A percentile compares a stretch with the other conserved stretches of the same genome.
phyloP scores from a whole-genome alignment of 2,113 vertebrate species.

The Alaudala cheleensis region DNA sequence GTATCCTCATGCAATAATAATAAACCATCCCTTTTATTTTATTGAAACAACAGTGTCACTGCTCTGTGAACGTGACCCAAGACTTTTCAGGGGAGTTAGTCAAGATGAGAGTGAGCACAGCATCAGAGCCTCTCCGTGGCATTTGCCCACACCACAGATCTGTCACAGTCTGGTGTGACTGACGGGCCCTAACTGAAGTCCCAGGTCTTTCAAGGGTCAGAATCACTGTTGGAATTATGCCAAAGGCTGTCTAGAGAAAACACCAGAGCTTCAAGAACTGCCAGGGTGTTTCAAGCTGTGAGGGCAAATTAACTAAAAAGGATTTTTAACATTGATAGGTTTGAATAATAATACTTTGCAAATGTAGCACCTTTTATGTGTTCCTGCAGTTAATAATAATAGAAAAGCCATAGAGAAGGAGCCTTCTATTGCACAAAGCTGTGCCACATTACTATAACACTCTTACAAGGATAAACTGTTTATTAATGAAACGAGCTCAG shows the following conservation, averaged over 20 bases:
- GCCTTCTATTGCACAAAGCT: constrained; percentile 10
- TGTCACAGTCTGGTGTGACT: neutral
- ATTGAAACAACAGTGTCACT: neutral
- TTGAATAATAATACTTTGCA: constrained; percentile 30
- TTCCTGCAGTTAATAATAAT: neutral
- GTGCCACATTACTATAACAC: neutral
- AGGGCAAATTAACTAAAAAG: constrained; percentile 32
- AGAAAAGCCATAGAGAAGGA: constrained; percentile 15
- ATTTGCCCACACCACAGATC: neutral
- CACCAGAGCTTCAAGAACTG: neutral
- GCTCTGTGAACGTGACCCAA: neutral
- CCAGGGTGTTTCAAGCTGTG: constrained; percentile 16
- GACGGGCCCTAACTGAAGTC: neutral
- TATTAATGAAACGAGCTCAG: neutral
- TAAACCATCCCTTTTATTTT: neutral
- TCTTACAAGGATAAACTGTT: neutral
- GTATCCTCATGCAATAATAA: neutral
- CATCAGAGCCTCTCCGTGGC: neutral
- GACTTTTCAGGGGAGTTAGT: neutral
- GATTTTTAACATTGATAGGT: constrained; percentile 22
- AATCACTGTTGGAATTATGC: neutral
- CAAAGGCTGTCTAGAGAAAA: neutral
- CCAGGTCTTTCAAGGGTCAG: neutral
- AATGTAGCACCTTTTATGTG: constrained; percentile 10
- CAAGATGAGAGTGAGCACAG: neutral